A percentile compares a stretch with the other conserved stretches of the same genome.
These are phyloP conservation scores for Acheta domesticus DNA, from an alignment of 2,888 invertebrate genomes.

Conservation along the genomic window DNA sequence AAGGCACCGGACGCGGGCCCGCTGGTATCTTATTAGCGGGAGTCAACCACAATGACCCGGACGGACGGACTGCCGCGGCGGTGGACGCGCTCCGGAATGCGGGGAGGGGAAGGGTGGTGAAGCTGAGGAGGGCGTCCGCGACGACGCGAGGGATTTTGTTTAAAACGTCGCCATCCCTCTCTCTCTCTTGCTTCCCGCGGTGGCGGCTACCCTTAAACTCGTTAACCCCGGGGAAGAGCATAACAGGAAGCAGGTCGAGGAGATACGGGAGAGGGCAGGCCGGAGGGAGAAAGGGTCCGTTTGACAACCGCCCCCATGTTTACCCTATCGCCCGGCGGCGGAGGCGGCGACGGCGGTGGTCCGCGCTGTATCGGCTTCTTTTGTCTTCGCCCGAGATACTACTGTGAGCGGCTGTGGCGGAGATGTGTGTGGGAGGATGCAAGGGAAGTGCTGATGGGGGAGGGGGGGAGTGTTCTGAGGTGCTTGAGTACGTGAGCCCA, in stretches of 20 bases:
- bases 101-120: neutral
- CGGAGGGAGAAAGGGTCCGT: neutral
- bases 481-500: too few relatives aligned
- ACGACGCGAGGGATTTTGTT: neutral
- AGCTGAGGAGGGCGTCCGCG: too few relatives aligned
- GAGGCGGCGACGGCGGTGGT: too few relatives aligned
- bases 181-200: neutral
- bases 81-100: neutral
- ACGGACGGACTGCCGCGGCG: neutral
- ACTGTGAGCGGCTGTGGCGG: too few relatives aligned
- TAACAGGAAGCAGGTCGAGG: slow-evolving; percentile 18
- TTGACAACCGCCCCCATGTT: neutral
- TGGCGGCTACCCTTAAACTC: slow-evolving; percentile 10
- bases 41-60: slow-evolving; percentile 18
- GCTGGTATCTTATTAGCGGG: neutral
- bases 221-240: neutral
- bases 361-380: too few relatives aligned
- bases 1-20: neutral
- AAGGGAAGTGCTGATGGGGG: too few relatives aligned
- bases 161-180: neutral
- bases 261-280: slow-evolving; percentile 18
- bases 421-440: too few relatives aligned
- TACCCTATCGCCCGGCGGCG: neutral
- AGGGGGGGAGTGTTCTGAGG: too few relatives aligned
- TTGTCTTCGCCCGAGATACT: too few relatives aligned